Evolutionary conservation across 1,140 invertebrate species (phyloP).

Genomic region (Halesus radiatus): DNA sequence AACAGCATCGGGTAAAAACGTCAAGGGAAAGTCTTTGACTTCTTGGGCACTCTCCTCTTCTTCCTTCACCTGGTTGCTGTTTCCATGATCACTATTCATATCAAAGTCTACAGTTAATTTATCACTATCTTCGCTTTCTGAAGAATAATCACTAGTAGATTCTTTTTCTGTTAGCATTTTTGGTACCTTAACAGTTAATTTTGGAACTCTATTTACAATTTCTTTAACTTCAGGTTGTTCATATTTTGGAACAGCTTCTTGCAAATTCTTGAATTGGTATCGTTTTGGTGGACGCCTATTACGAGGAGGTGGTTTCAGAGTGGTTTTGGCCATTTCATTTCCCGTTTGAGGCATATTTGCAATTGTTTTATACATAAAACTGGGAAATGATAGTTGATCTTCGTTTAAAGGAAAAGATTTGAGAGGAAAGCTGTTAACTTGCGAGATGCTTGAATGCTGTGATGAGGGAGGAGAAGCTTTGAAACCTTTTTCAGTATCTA

Average conservation of each 20-base stretch:
- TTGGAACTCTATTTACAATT: constrained; percentile 67
- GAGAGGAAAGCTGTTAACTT: neutral
- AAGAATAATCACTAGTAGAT: constrained; percentile 69
- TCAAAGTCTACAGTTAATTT: constrained; percentile 67
- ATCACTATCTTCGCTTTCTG: constrained; percentile 73
- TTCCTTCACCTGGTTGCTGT: constrained; percentile 1
- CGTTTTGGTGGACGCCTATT: constrained; percentile 66
- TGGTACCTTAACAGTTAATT: constrained; percentile 68
- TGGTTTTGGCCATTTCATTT: constrained; percentile 56
- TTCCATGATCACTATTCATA: constrained; percentile 22
- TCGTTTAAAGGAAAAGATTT: neutral
- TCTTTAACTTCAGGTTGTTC: constrained; percentile 56
- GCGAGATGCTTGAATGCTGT: neutral
- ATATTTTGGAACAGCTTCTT: constrained; percentile 11
- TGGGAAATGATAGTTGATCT: neutral
- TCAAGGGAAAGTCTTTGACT: constrained; percentile 24
- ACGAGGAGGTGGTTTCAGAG: constrained; percentile 64
- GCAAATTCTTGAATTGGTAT: constrained; percentile 61
- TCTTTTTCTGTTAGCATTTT: constrained; percentile 69
- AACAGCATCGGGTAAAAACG: constrained; percentile 1
- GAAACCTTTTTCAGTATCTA: neutral
- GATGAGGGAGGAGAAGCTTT: neutral
- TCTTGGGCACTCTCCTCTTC: neutral
- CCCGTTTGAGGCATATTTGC: constrained; percentile 20
- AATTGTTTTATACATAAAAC: neutral